These are phyloP conservation scores for Pseudochromis fuscus DNA, from an alignment of 2,797 vertebrate species.

Conservation along the genomic window DNA sequence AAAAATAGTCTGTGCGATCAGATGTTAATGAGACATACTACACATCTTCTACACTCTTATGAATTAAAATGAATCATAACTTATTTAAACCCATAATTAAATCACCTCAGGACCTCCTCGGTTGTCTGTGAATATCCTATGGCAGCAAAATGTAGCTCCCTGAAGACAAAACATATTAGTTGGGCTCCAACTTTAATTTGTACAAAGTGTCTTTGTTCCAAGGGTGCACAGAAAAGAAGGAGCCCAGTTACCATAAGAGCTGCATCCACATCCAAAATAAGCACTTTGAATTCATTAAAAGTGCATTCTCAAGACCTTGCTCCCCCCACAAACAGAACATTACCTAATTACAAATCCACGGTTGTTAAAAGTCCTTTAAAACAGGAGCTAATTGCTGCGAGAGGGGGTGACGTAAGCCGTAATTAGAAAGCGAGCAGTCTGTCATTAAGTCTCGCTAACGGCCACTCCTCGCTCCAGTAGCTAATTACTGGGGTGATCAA, in stretches of 20 bases:
- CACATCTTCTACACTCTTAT: slow-evolving; percentile 1
- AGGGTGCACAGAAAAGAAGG: slow-evolving; percentile 29
- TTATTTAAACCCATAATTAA: slow-evolving; percentile 9
- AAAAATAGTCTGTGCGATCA: not conserved
- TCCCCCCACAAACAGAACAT: slow-evolving; percentile 58
- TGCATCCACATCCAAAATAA: slow-evolving; percentile 64
- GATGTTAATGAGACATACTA: not conserved
- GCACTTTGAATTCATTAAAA: slow-evolving; percentile 69
- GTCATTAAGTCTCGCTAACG: slow-evolving; percentile 67
- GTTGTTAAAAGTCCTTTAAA: slow-evolving; percentile 76
- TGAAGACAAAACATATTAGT: slow-evolving; percentile 43
- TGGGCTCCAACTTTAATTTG: slow-evolving; percentile 56
- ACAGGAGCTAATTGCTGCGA: slow-evolving; percentile 71
- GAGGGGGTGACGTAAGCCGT: slow-evolving; percentile 71
- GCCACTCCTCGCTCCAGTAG: slow-evolving; percentile 63
- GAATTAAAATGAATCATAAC: not conserved
- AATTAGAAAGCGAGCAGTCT: slow-evolving; percentile 70
- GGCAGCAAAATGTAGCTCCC: slow-evolving; percentile 17
- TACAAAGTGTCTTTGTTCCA: slow-evolving; percentile 54
- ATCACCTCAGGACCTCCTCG: slow-evolving; percentile 9
- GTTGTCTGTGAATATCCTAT: slow-evolving; percentile 26
- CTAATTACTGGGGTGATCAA: slow-evolving; percentile 68
- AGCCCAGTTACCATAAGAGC: slow-evolving; percentile 40
- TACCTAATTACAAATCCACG: slow-evolving; percentile 72
- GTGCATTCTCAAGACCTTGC: slow-evolving; percentile 51